Conservation (phyloP, 2,797 vertebrate genomes). For the Lacerta viridis region DNA sequence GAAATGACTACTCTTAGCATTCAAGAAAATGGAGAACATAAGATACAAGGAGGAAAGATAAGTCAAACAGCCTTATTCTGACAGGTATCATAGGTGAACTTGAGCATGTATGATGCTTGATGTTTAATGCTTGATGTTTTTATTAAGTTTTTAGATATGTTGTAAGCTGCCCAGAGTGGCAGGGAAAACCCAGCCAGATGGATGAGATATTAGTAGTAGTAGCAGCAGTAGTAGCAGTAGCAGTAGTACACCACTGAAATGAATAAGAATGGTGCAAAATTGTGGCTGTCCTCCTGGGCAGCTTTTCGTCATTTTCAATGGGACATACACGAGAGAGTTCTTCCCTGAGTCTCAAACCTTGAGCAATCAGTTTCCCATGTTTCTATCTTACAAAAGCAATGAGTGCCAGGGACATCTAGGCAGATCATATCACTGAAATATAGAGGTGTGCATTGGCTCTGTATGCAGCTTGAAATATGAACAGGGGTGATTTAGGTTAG, state of each 20-base stretch:
- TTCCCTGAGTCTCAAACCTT: neutral
- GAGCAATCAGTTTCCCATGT: neutral
- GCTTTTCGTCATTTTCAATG: neutral
- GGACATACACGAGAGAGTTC: neutral
- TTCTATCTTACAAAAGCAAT: neutral
- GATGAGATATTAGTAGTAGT: no score
- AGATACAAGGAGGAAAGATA: neutral
- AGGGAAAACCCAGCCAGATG: no score
- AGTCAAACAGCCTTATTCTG: neutral
- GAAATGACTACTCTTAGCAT: slow-evolving; percentile 12
- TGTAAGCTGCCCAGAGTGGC: no score
- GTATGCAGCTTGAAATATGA: neutral
- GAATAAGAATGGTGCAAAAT: neutral
- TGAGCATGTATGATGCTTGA: neutral
- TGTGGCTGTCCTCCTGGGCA: no score
- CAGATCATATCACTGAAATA: neutral
- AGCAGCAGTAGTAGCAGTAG: no score
- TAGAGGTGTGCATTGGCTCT: neutral
- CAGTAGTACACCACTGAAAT: neutral
- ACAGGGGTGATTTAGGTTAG: neutral
- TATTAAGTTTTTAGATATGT: no score
- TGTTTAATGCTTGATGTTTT: no score
- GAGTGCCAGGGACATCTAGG: neutral
- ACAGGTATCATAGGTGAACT: neutral
- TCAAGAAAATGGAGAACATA: neutral